A percentile compares a stretch with the other conserved stretches of the same genome.
Conservation (phyloP, 1,140 invertebrate genomes). For the Chironomus tepperi region DNA sequence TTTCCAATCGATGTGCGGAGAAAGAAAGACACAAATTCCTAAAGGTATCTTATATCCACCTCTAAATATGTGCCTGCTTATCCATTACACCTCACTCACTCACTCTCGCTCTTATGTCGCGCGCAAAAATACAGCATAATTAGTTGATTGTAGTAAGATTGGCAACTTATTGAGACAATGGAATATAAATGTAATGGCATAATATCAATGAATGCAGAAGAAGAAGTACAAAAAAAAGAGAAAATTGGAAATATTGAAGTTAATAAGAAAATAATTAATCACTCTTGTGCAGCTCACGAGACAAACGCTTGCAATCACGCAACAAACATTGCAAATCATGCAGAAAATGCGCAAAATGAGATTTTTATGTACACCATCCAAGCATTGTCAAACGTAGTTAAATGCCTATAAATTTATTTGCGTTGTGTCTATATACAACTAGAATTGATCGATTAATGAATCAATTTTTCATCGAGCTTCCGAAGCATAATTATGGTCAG, state of each 20-base stretch:
- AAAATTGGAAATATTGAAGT: neutral
- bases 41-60: neutral
- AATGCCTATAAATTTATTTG: neutral
- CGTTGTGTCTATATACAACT: conserved; percentile 9
- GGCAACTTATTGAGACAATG: neutral
- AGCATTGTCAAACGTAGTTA: conserved; percentile 6
- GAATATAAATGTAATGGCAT: neutral
- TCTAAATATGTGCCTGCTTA: neutral
- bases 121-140: neutral
- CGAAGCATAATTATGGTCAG: neutral
- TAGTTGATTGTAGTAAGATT: neutral
- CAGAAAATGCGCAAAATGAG: conserved; percentile 15
- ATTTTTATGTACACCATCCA: neutral
- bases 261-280: conserved; percentile 24
- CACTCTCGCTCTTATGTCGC: neutral
- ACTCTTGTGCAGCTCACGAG: conserved; percentile 14
- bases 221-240: conserved; percentile 13
- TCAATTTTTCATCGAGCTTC: neutral
- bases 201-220: conserved; percentile 19
- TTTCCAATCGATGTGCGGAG: neutral
- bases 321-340: conserved; percentile 5
- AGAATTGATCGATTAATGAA: neutral
- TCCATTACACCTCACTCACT: neutral
- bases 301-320: conserved; percentile 18
- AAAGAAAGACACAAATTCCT: neutral